These are phyloP conservation scores for Carcharodon carcharias DNA, from an alignment of 2,797 vertebrate species.

Conservation along the genomic window DNA sequence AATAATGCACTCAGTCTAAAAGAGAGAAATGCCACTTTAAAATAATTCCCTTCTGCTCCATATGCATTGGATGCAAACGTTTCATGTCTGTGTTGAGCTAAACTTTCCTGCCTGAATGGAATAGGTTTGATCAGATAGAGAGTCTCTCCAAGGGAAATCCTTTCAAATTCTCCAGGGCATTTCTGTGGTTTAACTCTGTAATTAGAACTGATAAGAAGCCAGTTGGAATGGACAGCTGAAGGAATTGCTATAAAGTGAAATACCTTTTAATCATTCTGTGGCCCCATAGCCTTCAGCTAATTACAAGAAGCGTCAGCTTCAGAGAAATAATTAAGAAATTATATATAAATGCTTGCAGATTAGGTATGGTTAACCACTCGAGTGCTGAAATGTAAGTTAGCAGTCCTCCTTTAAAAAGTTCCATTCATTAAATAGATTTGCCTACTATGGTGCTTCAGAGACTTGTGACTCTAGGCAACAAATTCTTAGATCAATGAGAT, in stretches of 20 bases:
- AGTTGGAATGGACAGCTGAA: neutral
- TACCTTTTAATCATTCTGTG: constrained; percentile 6
- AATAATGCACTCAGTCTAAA: neutral
- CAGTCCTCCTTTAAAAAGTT: neutral
- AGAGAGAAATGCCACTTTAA: neutral
- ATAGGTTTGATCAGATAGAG: neutral
- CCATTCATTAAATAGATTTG: neutral
- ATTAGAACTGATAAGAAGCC: constrained; percentile 12
- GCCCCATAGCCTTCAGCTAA: constrained; percentile 5
- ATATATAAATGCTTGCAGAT: neutral
- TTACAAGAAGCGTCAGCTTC: constrained; percentile 24
- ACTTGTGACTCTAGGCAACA: neutral
- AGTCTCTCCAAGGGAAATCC: neutral
- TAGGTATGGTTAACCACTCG: neutral
- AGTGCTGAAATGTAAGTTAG: constrained; percentile 1
- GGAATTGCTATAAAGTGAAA: neutral
- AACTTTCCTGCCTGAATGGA: neutral
- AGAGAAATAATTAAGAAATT: neutral
- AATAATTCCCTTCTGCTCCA: neutral
- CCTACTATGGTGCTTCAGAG: neutral
- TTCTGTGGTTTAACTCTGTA: constrained; percentile 19
- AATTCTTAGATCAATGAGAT: neutral
- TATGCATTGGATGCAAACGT: neutral
- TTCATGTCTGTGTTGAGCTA: neutral
- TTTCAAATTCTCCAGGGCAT: constrained; percentile 12